A percentile compares a stretch with the other conserved stretches of the same genome.
Evolutionary conservation across 2,888 invertebrate species (phyloP).

Genomic region (Synergus itoensis): DNA sequence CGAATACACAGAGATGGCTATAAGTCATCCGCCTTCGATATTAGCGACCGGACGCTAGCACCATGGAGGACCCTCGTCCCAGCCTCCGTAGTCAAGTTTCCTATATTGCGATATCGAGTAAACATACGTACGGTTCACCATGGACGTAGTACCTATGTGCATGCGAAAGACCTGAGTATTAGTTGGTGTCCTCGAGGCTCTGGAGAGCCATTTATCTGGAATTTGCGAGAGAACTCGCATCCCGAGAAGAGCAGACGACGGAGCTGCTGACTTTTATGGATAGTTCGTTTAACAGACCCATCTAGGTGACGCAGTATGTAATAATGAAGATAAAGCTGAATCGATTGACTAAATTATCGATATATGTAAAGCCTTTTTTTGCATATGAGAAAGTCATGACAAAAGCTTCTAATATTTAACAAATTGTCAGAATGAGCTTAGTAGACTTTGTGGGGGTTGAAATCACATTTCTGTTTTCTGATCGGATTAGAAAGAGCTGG

Average conservation of each 20-base stretch:
- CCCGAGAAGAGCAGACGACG: conserved; percentile 56
- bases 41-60: conserved; percentile 64
- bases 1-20: conserved; percentile 53
- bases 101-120: conserved; percentile 65
- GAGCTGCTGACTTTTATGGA: conserved; percentile 67
- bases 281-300: conserved; percentile 58
- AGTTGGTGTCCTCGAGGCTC: conserved; percentile 67
- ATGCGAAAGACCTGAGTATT: conserved; percentile 60
- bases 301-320: background rate
- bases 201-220: conserved; percentile 67
- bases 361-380: background rate
- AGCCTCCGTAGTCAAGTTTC: conserved; percentile 62
- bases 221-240: conserved; percentile 63
- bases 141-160: conserved; percentile 30
- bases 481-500: too few species aligned
- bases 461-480: background rate
- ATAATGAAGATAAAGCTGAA: conserved; percentile 8
- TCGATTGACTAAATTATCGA: background rate
- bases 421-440: background rate
- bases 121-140: conserved; percentile 12
- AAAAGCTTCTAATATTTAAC: background rate
- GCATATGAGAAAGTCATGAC: background rate
- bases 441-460: background rate
- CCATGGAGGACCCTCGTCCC: conserved; percentile 39
- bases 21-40: conserved; percentile 74